Percentiles rank a stretch among this genome's conserved stretches.
Conservation (phyloP, 2,113 vertebrate species). For the Poecilia latipinna region DNA sequence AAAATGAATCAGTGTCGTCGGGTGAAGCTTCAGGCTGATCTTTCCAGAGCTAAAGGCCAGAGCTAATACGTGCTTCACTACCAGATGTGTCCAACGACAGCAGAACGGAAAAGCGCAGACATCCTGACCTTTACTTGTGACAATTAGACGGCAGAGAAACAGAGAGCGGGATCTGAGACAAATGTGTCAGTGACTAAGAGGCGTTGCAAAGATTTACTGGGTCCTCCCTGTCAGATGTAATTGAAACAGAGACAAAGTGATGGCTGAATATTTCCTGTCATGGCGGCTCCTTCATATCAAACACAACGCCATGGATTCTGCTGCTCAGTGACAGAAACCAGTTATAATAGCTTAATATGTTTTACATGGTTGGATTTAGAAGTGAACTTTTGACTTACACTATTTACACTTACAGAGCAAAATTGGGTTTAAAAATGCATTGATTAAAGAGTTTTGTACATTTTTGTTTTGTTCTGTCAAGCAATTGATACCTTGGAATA, state of each 20-base stretch:
- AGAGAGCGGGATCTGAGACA: constrained; percentile 20
- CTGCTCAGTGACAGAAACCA: not conserved
- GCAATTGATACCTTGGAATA: not conserved
- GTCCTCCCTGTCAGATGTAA: constrained; percentile 18
- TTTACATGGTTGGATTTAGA: not conserved
- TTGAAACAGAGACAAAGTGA: constrained; percentile 34
- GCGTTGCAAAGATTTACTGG: constrained; percentile 9
- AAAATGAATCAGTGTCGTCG: constrained; percentile 4
- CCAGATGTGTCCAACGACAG: constrained; percentile 33
- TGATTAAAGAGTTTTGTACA: not conserved
- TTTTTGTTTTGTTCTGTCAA: not conserved
- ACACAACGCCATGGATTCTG: not conserved
- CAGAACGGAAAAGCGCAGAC: constrained; percentile 17
- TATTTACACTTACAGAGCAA: no score
- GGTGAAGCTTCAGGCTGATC: constrained; percentile 21
- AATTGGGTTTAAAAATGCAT: no score
- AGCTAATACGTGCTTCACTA: constrained; percentile 49
- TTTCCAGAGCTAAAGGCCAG: constrained; percentile 46
- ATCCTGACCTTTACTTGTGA: constrained; percentile 44
- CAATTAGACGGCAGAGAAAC: constrained; percentile 16
- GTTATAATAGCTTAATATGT: not conserved
- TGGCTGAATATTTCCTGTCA: constrained; percentile 20
- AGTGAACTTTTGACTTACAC: no score
- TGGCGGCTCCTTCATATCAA: constrained; percentile 35
- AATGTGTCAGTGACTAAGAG: not conserved